Evolutionary conservation across 2,888 invertebrate species (phyloP), one percentile per base, ranked within the genome.

Genomic region (Callinectes sapidus): DNA sequence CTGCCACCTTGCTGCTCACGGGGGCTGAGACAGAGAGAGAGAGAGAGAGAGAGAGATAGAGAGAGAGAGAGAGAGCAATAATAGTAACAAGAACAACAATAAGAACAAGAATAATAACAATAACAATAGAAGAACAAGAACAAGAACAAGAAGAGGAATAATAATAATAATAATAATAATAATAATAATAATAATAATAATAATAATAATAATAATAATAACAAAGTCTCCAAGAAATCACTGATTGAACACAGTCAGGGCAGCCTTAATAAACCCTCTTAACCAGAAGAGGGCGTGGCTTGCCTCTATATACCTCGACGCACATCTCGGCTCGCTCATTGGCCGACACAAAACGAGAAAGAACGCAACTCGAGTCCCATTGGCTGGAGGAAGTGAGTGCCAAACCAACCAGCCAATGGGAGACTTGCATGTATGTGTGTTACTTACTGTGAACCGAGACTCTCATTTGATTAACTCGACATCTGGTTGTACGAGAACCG

Each of bases 241-340:
- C n/a, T 10, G n/a, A 35, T 3, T 23, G 8, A 87, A 28, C n/a
- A 87, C 28, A 48, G n/a, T 48, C 42, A n/a, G 16, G 54, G 39
- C 28, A 77, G 48, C 91, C 91, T 48, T 71, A 87, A 8, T 28
- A 13, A 28, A 77, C 77, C 87, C 87, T 85, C 89, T 92, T 89
- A 28, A 85, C 92, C 89, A 92, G 92, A 89, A 90, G 90, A 87
- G 87, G 48, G 87, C 35, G 90, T 77, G 92, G 77, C 90, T 87
- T 55, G 14, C 39, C 42, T 39, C 42, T 35, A n/a, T n/a, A n/a
- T n/a, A 28, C 61, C 23, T 55, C 10, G 16, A 39, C 16, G 3
- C 28, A 6, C 28, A 6, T 23, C 23, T 28, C n/a, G 71, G 71
- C 71, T 71, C 71, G 71, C 0, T 71, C 28, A 71, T 71, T 71